Evolutionary conservation across 35 echinoderm and acorn worm genomes (phyloP).

Genomic region (Amphiura filiformis): DNA sequence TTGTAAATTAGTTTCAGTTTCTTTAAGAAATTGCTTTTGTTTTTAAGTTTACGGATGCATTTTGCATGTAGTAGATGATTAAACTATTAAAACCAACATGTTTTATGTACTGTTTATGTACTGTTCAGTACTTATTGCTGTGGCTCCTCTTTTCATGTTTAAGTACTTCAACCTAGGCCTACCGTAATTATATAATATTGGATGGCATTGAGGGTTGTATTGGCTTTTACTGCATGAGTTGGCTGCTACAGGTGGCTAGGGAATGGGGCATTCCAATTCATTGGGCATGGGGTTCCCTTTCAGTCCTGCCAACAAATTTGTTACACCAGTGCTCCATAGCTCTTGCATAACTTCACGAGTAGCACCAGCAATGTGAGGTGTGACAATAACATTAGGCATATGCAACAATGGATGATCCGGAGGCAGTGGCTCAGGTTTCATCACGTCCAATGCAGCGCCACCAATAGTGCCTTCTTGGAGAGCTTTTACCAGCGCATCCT

Average conservation of each 20-base stretch:
- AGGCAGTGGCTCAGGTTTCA: slow-evolving; percentile 48
- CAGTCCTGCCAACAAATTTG: slow-evolving; percentile 36
- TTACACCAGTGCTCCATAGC: neutral
- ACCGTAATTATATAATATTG: too few relatives aligned
- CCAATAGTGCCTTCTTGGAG: slow-evolving; percentile 15
- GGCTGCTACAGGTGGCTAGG: neutral
- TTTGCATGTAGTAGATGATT: too few relatives aligned
- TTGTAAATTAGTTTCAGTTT: too few relatives aligned
- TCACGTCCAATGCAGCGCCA: slow-evolving; percentile 50
- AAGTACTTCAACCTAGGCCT: too few relatives aligned
- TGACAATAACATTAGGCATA: slow-evolving; percentile 54
- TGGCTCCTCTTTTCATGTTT: neutral
- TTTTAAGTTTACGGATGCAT: too few relatives aligned
- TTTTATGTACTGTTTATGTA: too few relatives aligned
- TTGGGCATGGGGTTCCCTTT: neutral
- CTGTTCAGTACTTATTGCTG: neutral
- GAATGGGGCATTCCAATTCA: neutral
- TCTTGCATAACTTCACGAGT: neutral
- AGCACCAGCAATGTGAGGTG: slow-evolving; percentile 3
- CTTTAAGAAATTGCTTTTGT: too few relatives aligned
- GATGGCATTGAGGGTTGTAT: too few relatives aligned
- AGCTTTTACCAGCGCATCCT: slow-evolving; percentile 42
- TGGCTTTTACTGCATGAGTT: neutral
- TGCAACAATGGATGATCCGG: slow-evolving; percentile 24
- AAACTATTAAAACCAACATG: too few relatives aligned